These are phyloP conservation scores for Mimas tiliae DNA, from an alignment of 2,888 invertebrate genomes.

Conservation along the genomic window DNA sequence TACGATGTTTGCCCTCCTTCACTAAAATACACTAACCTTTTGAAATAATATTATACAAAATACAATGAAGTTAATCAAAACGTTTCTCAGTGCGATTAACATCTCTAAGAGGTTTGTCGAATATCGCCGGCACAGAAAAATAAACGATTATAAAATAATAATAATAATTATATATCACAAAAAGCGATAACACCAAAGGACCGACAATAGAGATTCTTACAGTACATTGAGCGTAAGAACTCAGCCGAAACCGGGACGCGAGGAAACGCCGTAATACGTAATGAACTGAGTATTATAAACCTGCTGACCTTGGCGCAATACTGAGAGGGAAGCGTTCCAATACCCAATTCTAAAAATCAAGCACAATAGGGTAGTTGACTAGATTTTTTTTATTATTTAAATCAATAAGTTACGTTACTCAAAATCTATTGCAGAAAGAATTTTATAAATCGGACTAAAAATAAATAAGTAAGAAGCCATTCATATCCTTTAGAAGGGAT, in stretches of 20 bases:
- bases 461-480: no score
- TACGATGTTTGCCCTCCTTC: no score
- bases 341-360: neutral
- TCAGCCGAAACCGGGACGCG: conserved; percentile 44
- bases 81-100: neutral
- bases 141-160: conserved; percentile 51
- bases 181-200: conserved; percentile 40
- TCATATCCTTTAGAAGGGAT: no score
- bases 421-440: no score
- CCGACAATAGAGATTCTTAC: conserved; percentile 55
- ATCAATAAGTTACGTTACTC: no score
- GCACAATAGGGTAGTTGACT: no score
- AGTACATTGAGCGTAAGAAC: conserved; percentile 62
- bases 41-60: no score
- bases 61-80: no score
- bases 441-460: no score
- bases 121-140: conserved; percentile 41
- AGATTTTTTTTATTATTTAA: no score
- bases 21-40: no score
- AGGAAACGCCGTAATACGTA: conserved; percentile 56
- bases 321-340: conserved; percentile 39
- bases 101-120: conserved; percentile 28
- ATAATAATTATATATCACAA: conserved; percentile 45
- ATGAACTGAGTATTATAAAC: conserved; percentile 55
- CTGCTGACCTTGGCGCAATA: conserved; percentile 42